phyloP scores from a whole-genome alignment of 92 coral and sea anemone genomes.

The Palythoa grandis region DNA sequence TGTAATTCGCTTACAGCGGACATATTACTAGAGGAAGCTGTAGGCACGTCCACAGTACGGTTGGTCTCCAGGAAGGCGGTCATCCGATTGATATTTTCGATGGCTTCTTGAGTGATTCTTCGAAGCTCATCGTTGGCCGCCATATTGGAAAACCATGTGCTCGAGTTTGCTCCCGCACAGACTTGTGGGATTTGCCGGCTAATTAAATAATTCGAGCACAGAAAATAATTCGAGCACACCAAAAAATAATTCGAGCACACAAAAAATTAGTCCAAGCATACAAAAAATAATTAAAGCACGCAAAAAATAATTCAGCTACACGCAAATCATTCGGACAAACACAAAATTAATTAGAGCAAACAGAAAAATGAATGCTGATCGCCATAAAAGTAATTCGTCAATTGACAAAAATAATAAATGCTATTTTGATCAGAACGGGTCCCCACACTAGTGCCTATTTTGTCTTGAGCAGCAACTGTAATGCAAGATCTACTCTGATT shows the following conservation, averaged over 20 bases:
- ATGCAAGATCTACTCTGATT: too few relatives aligned
- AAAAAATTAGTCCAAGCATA: too few relatives aligned
- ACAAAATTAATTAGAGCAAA: background rate
- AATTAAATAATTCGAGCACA: too few relatives aligned
- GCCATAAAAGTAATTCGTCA: background rate
- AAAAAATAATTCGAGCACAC: too few relatives aligned
- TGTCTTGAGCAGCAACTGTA: too few relatives aligned
- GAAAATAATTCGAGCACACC: too few relatives aligned
- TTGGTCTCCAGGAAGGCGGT: background rate
- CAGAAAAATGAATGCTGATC: background rate
- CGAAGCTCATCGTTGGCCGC: constrained; percentile 12
- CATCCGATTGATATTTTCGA: background rate
- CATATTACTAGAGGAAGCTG: background rate
- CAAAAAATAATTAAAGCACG: background rate
- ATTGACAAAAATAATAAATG: background rate
- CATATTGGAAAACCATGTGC: background rate
- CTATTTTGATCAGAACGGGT: background rate
- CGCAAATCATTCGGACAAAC: background rate
- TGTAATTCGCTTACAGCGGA: background rate
- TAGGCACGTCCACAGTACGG: too few relatives aligned
- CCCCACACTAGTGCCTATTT: too few relatives aligned
- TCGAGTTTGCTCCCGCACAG: background rate
- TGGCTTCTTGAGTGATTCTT: background rate
- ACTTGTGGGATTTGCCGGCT: constrained; percentile 10
- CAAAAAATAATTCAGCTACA: background rate